Percentiles rank a stretch among this genome's conserved stretches.
Conservation (phyloP, 2,888 invertebrate species). For the Drosophila ustulata region DNA sequence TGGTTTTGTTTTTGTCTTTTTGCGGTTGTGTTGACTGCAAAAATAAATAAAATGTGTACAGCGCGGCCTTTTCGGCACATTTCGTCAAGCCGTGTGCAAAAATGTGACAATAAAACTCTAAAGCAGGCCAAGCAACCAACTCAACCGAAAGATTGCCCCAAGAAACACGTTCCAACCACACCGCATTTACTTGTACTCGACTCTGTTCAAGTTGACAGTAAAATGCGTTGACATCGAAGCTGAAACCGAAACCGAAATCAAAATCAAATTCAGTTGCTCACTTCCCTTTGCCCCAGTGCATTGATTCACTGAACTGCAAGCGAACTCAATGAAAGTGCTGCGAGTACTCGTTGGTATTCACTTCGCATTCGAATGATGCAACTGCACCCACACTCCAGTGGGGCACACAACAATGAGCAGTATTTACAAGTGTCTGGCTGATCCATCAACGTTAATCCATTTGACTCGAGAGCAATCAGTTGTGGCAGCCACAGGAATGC, state of each 20-base stretch:
- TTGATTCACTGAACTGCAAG: slow-evolving; percentile 30
- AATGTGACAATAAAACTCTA: slow-evolving; percentile 69
- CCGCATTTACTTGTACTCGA: neutral
- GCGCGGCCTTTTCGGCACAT: slow-evolving; percentile 62
- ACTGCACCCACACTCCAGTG: slow-evolving; percentile 27
- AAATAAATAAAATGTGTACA: slow-evolving; percentile 70
- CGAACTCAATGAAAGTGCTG: slow-evolving; percentile 49
- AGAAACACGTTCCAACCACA: slow-evolving; percentile 55
- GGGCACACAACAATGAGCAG: slow-evolving; percentile 28
- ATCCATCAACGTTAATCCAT: slow-evolving; percentile 51
- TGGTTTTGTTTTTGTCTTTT: slow-evolving; percentile 52
- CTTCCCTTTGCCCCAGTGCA: slow-evolving; percentile 1
- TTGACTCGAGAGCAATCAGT: slow-evolving; percentile 41
- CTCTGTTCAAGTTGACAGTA: slow-evolving; percentile 55
- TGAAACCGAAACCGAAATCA: slow-evolving; percentile 32
- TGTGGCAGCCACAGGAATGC: slow-evolving; percentile 33
- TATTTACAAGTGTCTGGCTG: slow-evolving; percentile 43
- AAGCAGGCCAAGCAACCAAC: slow-evolving; percentile 41
- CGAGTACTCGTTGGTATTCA: neutral
- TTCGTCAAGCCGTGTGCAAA: slow-evolving; percentile 70
- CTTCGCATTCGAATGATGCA: neutral
- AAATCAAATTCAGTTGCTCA: slow-evolving; percentile 28
- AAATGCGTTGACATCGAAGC: slow-evolving; percentile 61
- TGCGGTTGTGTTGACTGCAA: slow-evolving; percentile 40
- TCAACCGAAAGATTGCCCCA: slow-evolving; percentile 27